These are phyloP conservation scores for Luperina testacea DNA, from an alignment of 2,888 invertebrate species.

Conservation along the genomic window DNA sequence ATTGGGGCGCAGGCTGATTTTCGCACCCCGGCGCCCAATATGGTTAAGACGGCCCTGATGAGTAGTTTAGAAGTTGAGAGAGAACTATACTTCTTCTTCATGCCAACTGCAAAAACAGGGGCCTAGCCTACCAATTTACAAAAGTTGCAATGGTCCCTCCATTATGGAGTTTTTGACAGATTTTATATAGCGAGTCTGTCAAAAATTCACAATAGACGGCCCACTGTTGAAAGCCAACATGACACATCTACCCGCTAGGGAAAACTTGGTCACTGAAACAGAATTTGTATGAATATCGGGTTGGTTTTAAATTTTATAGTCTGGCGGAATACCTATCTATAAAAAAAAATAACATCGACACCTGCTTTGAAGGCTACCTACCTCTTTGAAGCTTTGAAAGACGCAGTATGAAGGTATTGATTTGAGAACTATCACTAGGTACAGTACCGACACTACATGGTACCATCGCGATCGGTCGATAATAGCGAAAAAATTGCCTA, in stretches of 20 bases:
- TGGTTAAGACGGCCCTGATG: too few relatives aligned
- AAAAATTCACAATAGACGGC: not conserved
- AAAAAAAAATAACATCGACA: not conserved
- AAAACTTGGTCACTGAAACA: not conserved
- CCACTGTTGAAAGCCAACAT: not conserved
- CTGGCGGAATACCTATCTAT: too few relatives aligned
- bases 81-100: not conserved
- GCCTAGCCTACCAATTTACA: not conserved
- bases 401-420: constrained; percentile 24
- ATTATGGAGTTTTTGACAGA: too few relatives aligned
- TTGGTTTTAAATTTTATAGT: not conserved
- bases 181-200: too few relatives aligned
- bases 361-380: not conserved
- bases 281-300: not conserved
- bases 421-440: constrained; percentile 16
- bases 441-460: constrained; percentile 57
- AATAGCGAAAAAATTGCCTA: constrained; percentile 13
- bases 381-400: constrained; percentile 10
- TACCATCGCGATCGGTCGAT: constrained; percentile 46
- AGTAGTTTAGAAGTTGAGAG: too few relatives aligned
- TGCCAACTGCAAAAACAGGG: not conserved
- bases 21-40: too few relatives aligned
- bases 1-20: too few relatives aligned
- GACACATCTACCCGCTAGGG: not conserved
- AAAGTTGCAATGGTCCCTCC: not conserved